Evolutionary conservation across 2,888 invertebrate species (phyloP).

Genomic region (Argyresthia albistria): DNA sequence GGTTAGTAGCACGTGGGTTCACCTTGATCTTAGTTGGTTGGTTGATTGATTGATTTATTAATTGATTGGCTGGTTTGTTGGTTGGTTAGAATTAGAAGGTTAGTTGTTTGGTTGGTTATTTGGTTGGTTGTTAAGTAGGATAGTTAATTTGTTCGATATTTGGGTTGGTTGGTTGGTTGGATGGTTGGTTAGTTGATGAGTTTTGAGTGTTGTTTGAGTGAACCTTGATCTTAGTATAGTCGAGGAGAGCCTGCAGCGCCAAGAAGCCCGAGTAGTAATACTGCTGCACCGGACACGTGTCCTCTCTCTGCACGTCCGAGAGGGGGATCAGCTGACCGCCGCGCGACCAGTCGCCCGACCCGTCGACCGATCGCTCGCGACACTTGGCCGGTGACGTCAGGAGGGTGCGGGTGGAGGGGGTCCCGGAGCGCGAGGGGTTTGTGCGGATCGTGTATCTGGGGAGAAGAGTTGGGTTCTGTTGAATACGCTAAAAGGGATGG

Average conservation of each 20-base stretch:
- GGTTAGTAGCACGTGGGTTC: too few relatives aligned
- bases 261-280: constrained; percentile 85
- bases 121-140: too few relatives aligned
- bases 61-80: too few relatives aligned
- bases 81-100: too few relatives aligned
- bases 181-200: too few relatives aligned
- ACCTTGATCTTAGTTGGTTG: too few relatives aligned
- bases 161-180: too few relatives aligned
- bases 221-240: constrained; percentile 81
- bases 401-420: constrained; percentile 76
- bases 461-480: background rate
- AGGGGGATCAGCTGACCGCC: constrained; percentile 55
- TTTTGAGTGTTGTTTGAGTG: too few relatives aligned
- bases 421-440: constrained; percentile 77
- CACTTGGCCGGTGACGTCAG: constrained; percentile 79
- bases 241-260: constrained; percentile 79
- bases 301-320: constrained; percentile 77
- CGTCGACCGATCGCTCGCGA: constrained; percentile 72
- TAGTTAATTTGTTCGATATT: too few relatives aligned
- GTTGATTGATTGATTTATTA: too few relatives aligned
- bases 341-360: constrained; percentile 74
- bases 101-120: too few relatives aligned
- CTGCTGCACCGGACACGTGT: constrained; percentile 81
- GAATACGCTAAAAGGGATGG: background rate
- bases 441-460: constrained; percentile 81